Percentiles rank a stretch among this genome's conserved stretches.
Evolutionary conservation across 2,888 invertebrate species (phyloP).

Genomic region (Malachius bipustulatus): DNA sequence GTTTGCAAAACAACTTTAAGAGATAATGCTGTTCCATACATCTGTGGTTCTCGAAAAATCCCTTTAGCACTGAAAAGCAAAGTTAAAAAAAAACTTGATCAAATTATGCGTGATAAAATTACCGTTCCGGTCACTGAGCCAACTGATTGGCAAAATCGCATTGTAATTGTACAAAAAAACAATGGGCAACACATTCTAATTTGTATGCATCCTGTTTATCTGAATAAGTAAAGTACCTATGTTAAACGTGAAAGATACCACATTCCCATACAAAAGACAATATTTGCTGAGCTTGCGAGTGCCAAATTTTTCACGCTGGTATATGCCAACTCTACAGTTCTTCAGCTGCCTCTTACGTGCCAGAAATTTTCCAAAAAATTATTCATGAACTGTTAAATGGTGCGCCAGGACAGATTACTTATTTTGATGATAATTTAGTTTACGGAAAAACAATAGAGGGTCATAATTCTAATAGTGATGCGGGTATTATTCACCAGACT

Average conservation of each 20-base stretch:
- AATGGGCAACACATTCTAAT: conserved; percentile 1
- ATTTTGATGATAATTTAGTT: not conserved
- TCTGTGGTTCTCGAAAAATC: conserved; percentile 2
- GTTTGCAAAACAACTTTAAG: not conserved
- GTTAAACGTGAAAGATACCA: conserved; percentile 3
- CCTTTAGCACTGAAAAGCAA: too few relatives aligned
- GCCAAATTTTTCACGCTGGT: not conserved
- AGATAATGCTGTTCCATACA: not conserved
- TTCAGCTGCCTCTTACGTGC: not conserved
- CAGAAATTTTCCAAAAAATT: not conserved
- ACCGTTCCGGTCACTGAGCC: too few relatives aligned
- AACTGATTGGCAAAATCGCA: conserved; percentile 2
- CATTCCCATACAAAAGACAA: not conserved
- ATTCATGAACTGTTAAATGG: conserved; percentile 1
- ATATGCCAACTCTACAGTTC: not conserved
- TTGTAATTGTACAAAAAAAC: not conserved
- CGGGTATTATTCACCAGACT: not conserved
- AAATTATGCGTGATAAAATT: conserved; percentile 1
- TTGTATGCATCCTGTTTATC: conserved; percentile 1
- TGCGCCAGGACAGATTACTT: conserved; percentile 1
- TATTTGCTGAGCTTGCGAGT: not conserved
- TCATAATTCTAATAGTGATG: not conserved
- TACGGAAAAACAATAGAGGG: not conserved
- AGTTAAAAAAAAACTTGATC: too few relatives aligned
- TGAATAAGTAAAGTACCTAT: too few relatives aligned